Percentiles rank a stretch among this genome's conserved stretches.
phyloP scores from a whole-genome alignment of 2,888 invertebrate genomes.

The Autographa pulchrina region DNA sequence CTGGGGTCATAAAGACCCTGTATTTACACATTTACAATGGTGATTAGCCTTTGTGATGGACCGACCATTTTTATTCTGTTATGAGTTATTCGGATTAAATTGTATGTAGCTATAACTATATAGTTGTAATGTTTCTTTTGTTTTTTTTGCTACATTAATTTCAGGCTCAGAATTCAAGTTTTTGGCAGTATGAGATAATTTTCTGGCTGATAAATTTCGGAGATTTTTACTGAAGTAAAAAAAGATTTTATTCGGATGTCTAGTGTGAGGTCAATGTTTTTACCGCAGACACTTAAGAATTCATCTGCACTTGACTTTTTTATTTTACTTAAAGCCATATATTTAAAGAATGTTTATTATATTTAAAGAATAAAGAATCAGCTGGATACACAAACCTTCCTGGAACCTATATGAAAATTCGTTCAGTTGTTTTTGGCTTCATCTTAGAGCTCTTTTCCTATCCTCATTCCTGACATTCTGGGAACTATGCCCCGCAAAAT shows the following conservation, averaged over 20 bases:
- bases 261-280: background rate
- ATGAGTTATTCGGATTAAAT: slow-evolving; percentile 26
- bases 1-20: slow-evolving; percentile 52
- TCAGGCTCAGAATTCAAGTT: background rate
- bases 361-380: too few species aligned
- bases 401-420: too few species aligned
- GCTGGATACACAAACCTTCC: too few species aligned
- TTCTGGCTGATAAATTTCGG: background rate
- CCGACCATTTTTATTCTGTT: slow-evolving; percentile 65
- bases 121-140: background rate
- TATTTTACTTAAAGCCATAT: too few species aligned
- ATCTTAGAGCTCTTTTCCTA: too few species aligned
- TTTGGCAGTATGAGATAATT: background rate
- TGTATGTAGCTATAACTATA: slow-evolving; percentile 8
- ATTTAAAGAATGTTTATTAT: too few species aligned
- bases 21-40: slow-evolving; percentile 76
- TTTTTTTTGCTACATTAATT: background rate
- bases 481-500: too few species aligned
- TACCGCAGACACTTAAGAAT: background rate
- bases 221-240: background rate
- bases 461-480: too few species aligned
- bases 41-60: slow-evolving; percentile 68
- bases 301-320: too few species aligned
- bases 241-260: background rate
- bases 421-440: too few species aligned